Evolutionary conservation across 2,797 vertebrate species (phyloP).

Genomic region (Oreonectes daqikongensis): DNA sequence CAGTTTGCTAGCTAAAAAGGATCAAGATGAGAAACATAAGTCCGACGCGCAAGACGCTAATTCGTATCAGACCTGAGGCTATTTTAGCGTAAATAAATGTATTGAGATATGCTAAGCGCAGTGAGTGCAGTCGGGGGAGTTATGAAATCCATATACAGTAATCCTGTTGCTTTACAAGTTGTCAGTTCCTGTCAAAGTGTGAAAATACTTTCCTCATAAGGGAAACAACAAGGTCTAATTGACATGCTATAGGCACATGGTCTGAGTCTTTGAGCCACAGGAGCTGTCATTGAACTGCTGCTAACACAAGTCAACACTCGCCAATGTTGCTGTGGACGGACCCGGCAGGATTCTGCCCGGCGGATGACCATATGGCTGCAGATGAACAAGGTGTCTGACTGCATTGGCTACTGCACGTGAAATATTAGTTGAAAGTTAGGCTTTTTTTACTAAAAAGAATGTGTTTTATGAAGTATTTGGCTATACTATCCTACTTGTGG

Average conservation of each 20-base stretch:
- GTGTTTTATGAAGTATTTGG: too few relatives aligned
- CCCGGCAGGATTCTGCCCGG: not conserved
- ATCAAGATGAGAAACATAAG: not conserved
- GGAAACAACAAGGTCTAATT: conserved; percentile 21
- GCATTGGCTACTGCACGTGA: too few relatives aligned
- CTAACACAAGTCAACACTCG: conserved; percentile 11
- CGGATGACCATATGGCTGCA: conserved; percentile 26
- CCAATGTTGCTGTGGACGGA: not conserved
- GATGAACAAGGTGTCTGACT: not conserved
- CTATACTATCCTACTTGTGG: too few relatives aligned
- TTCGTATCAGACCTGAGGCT: conserved; percentile 18
- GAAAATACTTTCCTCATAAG: conserved; percentile 13
- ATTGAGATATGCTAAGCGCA: conserved; percentile 11
- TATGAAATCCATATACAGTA: conserved; percentile 13
- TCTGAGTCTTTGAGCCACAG: conserved; percentile 12
- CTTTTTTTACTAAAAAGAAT: too few relatives aligned
- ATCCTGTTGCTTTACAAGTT: conserved; percentile 27
- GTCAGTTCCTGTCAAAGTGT: conserved; percentile 29
- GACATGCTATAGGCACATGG: conserved; percentile 17
- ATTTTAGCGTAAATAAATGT: conserved; percentile 21
- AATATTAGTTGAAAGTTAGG: too few relatives aligned
- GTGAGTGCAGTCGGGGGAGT: conserved; percentile 16
- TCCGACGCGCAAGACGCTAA: not conserved
- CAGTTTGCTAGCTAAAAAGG: too few relatives aligned
- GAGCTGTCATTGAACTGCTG: conserved; percentile 16